Evolutionary conservation across 2,888 invertebrate genomes (phyloP), one percentile per base, ranked within the genome.

Genomic region (Pterostichus madidus): DNA sequence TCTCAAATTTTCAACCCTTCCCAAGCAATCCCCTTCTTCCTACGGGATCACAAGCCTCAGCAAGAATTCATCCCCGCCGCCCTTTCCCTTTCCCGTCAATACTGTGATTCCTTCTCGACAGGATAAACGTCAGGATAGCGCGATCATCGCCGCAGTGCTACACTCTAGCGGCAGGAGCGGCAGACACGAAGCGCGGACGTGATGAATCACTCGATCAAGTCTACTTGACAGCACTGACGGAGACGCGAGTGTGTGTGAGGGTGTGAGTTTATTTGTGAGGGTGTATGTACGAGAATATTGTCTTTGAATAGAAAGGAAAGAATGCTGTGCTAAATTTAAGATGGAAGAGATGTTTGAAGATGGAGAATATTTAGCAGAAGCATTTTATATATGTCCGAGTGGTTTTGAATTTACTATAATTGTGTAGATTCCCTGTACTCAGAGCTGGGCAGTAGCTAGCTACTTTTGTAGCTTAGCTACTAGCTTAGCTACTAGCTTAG

Each of bases 161-260:
- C 68, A 39, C 68, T 71, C 68, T 64, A 61, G 11, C 64, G 35
- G 35, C 17, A 17, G 11, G 17, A 17, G 11, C 6, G 11, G 31
- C 7, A 59, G 32, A 24, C 11, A 11, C 3, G 13, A 11, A 39
- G 13, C 44, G 44, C 10, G 46, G 52, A 80, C 80, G 80, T 80
- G 80, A 80, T 80, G 71, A 80, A 80, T 80, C 80, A 80, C 61
- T 80, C 80, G 15, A 80, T 80, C 80, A 80, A 80, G 53, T 53
- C 53, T 31, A 53, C 80, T 71, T 80, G 80, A 80, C 80, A 80
- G 79, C 46, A 31, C 24, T 64, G 7, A 32, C 31, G 32, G 32
- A 35, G 31, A 4, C 49, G 5, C 13, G 49, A 13, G 2, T 49
- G 11, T 49, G 2, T 49, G 49, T 8, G 13, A 13, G 49, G n/a